Conservation (phyloP, 2,888 invertebrate species). For the Phalangium opilio region DNA sequence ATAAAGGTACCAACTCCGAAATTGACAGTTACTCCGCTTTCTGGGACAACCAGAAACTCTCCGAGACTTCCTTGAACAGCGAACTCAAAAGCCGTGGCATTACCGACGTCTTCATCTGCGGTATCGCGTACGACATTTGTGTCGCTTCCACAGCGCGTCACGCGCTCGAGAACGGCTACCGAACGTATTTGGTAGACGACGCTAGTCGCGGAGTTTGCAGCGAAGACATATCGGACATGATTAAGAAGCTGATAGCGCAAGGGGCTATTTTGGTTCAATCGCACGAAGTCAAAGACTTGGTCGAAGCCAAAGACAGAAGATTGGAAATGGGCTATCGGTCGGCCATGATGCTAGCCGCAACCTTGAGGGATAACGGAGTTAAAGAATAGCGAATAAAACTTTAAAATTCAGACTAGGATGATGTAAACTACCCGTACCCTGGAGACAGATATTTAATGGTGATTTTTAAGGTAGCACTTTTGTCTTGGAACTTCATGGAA, state of each 20-base stretch:
- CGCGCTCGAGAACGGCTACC: conserved; percentile 65
- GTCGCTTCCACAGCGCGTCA: conserved; percentile 41
- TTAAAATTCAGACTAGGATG: too few relatives aligned
- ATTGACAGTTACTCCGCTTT: conserved; percentile 97
- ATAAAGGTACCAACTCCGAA: conserved; percentile 83
- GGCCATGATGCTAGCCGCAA: conserved; percentile 6
- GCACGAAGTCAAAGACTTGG: conserved; percentile 53
- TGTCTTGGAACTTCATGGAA: too few relatives aligned
- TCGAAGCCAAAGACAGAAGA: conserved; percentile 67
- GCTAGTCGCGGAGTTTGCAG: conserved; percentile 76
- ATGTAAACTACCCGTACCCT: too few relatives aligned
- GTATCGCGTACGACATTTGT: conserved; percentile 87
- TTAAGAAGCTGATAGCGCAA: conserved; percentile 52
- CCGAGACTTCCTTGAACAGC: conserved; percentile 65
- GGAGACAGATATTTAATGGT: too few relatives aligned
- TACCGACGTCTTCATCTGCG: conserved; percentile 86
- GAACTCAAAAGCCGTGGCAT: conserved; percentile 62
- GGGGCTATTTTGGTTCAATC: conserved; percentile 68
- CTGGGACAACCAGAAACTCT: conserved; percentile 89
- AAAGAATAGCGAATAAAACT: too few relatives aligned
- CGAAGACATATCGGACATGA: conserved; percentile 67
- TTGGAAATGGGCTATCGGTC: conserved; percentile 52
- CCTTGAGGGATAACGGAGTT: too few relatives aligned
- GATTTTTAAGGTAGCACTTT: too few relatives aligned
- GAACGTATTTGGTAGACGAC: conserved; percentile 75